Percentiles rank a stretch among this genome's conserved stretches.
phyloP scores from a whole-genome alignment of 2,888 invertebrate genomes.

The Xestia ashworthii region DNA sequence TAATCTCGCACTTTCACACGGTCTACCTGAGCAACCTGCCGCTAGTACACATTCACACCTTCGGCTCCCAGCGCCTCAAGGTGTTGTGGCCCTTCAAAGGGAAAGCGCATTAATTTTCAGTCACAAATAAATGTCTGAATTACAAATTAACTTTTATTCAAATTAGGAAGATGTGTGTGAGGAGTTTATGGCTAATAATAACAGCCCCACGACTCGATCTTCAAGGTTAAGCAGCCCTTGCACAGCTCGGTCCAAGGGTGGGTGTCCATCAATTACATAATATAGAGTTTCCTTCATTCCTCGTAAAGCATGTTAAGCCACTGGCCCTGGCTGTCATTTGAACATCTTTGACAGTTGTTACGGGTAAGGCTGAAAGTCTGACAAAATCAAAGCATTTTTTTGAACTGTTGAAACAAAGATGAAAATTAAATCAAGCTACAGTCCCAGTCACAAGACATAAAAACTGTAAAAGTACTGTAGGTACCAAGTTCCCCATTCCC shows the following conservation, averaged over 20 bases:
- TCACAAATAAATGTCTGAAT: constrained; percentile 1
- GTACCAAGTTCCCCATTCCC: too few species aligned
- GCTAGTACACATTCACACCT: constrained; percentile 83
- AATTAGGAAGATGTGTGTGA: neutral
- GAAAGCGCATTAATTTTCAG: neutral
- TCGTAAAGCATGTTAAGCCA: neutral
- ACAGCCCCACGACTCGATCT: neutral
- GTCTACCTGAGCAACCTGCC: constrained; percentile 84
- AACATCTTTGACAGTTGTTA: neutral
- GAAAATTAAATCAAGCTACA: too few species aligned
- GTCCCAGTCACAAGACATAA: too few species aligned
- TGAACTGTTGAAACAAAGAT: too few species aligned
- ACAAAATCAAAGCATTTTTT: too few species aligned
- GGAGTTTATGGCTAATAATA: neutral
- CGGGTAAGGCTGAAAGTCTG: neutral
- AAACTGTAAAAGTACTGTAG: too few species aligned
- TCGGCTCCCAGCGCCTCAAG: constrained; percentile 80
- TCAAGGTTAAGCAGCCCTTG: neutral
- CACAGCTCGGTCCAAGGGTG: neutral
- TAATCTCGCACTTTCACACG: constrained; percentile 85
- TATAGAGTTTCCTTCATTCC: neutral
- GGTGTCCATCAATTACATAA: neutral
- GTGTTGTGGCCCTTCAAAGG: constrained; percentile 82
- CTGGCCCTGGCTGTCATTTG: neutral
- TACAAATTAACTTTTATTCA: constrained; percentile 1